A percentile compares a stretch with the other conserved stretches of the same genome.
These are phyloP conservation scores for Pedionomus torquatus DNA, from an alignment of 2,113 vertebrate species.

Conservation along the genomic window DNA sequence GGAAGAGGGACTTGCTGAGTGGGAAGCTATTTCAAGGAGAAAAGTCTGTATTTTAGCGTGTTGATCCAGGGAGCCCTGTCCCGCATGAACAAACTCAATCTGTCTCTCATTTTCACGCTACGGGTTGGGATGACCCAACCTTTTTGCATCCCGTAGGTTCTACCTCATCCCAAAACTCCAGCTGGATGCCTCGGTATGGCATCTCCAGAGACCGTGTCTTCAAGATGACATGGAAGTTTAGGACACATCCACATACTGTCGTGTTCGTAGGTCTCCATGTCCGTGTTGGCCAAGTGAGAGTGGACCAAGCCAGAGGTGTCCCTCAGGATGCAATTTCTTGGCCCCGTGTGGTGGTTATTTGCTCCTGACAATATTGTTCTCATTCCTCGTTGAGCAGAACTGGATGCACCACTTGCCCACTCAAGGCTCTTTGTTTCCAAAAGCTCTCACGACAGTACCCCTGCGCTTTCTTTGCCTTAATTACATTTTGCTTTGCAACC, in stretches of 20 bases:
- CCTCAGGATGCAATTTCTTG: not conserved
- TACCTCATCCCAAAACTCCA: not conserved
- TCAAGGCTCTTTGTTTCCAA: not conserved
- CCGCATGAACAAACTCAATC: not conserved
- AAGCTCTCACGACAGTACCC: not conserved
- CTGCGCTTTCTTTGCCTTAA: not conserved
- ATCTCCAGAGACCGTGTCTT: not conserved
- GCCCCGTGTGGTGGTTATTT: rapidly evolving
- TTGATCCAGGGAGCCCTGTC: not conserved
- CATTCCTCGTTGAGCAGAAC: not conserved
- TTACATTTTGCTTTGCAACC: constrained; percentile 51
- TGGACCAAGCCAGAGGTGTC: not conserved
- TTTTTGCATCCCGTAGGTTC: rapidly evolving
- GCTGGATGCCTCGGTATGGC: not conserved
- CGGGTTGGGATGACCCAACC: not conserved
- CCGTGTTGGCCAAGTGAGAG: not conserved
- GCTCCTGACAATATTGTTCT: not conserved
- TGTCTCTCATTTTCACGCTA: not conserved
- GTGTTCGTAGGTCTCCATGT: not conserved
- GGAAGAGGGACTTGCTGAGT: not conserved
- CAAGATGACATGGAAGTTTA: not conserved
- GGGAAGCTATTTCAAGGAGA: not conserved
- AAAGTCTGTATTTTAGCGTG: not conserved
- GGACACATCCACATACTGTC: too few relatives aligned
- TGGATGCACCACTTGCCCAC: not conserved